Conservation (phyloP, 2,797 vertebrate genomes). For the Potorous gilbertii region DNA sequence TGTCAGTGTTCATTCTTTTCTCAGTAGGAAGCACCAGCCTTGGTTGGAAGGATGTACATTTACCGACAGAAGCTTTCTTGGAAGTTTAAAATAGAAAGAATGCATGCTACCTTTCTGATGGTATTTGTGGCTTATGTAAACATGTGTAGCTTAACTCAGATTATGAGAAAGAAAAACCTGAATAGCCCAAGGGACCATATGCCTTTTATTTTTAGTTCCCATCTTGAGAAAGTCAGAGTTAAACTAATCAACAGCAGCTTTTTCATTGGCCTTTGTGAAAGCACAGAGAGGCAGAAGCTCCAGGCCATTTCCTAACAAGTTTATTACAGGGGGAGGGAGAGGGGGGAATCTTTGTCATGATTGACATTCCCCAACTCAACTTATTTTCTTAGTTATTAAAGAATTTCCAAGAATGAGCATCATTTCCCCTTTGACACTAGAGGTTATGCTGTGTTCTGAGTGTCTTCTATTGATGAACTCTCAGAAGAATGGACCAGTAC, state of each 20-base stretch:
- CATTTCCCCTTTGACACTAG: not conserved
- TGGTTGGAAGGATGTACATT: constrained; percentile 42
- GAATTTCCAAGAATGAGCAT: constrained; percentile 3
- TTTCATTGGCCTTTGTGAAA: constrained; percentile 18
- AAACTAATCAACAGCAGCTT: constrained; percentile 29
- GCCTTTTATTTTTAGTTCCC: constrained; percentile 33
- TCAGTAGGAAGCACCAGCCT: constrained; percentile 3
- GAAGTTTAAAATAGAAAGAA: constrained; percentile 35
- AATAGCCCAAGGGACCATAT: constrained; percentile 24
- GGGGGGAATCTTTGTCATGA: not conserved
- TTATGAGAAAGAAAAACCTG: constrained; percentile 39
- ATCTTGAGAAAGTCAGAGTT: constrained; percentile 18
- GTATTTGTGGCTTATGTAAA: constrained; percentile 31
- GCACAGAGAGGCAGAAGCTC: not conserved
- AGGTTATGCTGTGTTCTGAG: not conserved
- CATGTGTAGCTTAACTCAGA: not conserved
- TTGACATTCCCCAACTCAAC: not conserved
- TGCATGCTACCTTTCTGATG: not conserved
- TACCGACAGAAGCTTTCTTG: constrained; percentile 7
- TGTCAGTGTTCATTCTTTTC: constrained; percentile 17
- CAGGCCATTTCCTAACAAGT: not conserved
- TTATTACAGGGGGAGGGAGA: not conserved
- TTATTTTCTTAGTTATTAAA: constrained; percentile 4
- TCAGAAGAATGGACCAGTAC: not conserved
- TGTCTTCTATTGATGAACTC: not conserved